phyloP scores from a whole-genome alignment of 2,888 invertebrate species.

The Cacoxenus indagator region DNA sequence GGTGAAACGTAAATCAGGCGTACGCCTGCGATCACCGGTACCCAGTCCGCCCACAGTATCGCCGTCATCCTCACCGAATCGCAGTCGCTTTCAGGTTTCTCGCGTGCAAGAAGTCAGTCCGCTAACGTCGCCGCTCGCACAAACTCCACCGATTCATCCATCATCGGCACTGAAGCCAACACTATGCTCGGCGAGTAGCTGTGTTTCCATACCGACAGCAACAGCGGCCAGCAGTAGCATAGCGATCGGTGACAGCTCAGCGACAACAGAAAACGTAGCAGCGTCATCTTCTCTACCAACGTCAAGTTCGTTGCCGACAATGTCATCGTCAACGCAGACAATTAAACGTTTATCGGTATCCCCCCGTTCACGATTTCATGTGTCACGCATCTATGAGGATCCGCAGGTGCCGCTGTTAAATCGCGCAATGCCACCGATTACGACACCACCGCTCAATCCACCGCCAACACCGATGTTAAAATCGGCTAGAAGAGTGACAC shows the following conservation, averaged over 20 bases:
- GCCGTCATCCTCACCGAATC: slow-evolving; percentile 79
- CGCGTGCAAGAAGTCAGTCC: slow-evolving; percentile 68
- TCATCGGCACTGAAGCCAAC: slow-evolving; percentile 38
- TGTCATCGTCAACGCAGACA: slow-evolving; percentile 67
- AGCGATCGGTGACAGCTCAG: slow-evolving; percentile 42
- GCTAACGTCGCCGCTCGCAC: slow-evolving; percentile 61
- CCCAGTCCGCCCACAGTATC: slow-evolving; percentile 77
- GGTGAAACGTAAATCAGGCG: slow-evolving; percentile 69
- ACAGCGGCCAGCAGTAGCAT: slow-evolving; percentile 31
- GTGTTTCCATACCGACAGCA: slow-evolving; percentile 51
- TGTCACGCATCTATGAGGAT: slow-evolving; percentile 68
- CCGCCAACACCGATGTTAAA: slow-evolving; percentile 65
- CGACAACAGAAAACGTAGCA: slow-evolving; percentile 25
- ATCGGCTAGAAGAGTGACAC: slow-evolving; percentile 44
- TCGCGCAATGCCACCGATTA: slow-evolving; percentile 56
- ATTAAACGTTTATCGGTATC: slow-evolving; percentile 65
- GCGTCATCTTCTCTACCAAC: slow-evolving; percentile 53
- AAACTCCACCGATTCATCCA: slow-evolving; percentile 50
- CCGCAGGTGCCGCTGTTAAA: slow-evolving; percentile 55
- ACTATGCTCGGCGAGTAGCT: slow-evolving; percentile 42
- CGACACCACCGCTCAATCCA: slow-evolving; percentile 63
- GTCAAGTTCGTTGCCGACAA: slow-evolving; percentile 65
- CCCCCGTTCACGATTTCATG: slow-evolving; percentile 68
- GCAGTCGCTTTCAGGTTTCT: slow-evolving; percentile 71
- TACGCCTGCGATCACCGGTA: slow-evolving; percentile 78